These are phyloP conservation scores for Megalopta genalis DNA, from an alignment of 1,140 invertebrate genomes.

Conservation along the genomic window DNA sequence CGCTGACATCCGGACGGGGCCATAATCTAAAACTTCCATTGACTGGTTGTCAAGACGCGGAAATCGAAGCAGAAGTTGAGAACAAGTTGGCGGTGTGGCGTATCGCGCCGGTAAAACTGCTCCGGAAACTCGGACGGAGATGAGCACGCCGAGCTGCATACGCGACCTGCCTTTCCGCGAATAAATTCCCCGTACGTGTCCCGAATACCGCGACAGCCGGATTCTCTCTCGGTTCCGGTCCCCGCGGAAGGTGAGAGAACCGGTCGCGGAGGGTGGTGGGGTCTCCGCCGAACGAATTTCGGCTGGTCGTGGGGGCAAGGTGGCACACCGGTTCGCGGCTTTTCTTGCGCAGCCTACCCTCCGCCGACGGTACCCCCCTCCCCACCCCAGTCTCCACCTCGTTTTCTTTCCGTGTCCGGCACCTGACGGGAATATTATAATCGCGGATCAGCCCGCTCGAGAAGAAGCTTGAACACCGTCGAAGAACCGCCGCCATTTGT, in stretches of 20 bases:
- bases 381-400: not conserved
- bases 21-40: slow-evolving; percentile 26
- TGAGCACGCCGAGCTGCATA: slow-evolving; percentile 59
- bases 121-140: slow-evolving; percentile 56
- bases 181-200: slow-evolving; percentile 70
- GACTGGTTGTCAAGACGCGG: slow-evolving; percentile 33
- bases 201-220: slow-evolving; percentile 53
- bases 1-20: not conserved
- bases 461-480: not conserved
- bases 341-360: slow-evolving; percentile 39
- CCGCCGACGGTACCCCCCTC: slow-evolving; percentile 10
- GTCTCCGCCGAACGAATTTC: slow-evolving; percentile 44
- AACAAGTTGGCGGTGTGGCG: slow-evolving; percentile 21
- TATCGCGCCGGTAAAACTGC: slow-evolving; percentile 43
- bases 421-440: slow-evolving; percentile 59
- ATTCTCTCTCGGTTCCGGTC: slow-evolving; percentile 52
- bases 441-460: slow-evolving; percentile 28
- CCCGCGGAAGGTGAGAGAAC: slow-evolving; percentile 30
- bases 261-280: slow-evolving; percentile 4
- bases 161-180: slow-evolving; percentile 62
- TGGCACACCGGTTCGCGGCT: not conserved
- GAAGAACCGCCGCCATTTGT: not conserved
- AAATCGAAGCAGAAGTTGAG: slow-evolving; percentile 39
- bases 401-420: slow-evolving; percentile 43
- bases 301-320: not conserved